A percentile compares a stretch with the other conserved stretches of the same genome.
Conservation (phyloP, 2,888 invertebrate species). For the Synanthedon tipuliformis region DNA sequence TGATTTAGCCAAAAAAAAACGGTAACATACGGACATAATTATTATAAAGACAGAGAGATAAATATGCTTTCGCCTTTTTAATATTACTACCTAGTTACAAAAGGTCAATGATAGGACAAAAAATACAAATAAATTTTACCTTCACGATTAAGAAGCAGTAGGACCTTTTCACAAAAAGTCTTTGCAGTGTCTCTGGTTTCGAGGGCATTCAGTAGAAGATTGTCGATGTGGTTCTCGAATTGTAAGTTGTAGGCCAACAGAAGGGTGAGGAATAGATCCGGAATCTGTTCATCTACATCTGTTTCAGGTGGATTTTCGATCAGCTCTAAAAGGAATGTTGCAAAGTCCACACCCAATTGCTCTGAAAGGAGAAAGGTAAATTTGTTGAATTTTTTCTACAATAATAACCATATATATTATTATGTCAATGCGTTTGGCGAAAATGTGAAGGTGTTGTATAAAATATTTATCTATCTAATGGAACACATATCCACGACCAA, state of each 20-base stretch:
- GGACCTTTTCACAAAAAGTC: conserved; percentile 89
- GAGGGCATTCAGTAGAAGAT: conserved; percentile 78
- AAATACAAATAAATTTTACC: conserved; percentile 58
- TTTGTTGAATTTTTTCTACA: too few species aligned
- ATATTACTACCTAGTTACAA: too few species aligned
- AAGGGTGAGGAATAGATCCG: conserved; percentile 85
- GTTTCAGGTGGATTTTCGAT: conserved; percentile 85
- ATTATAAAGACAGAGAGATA: too few species aligned
- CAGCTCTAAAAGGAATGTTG: conserved; percentile 82
- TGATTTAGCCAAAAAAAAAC: too few species aligned
- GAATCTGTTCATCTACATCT: conserved; percentile 86
- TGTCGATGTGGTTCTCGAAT: conserved; percentile 76
- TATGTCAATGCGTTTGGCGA: too few species aligned
- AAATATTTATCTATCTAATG: too few species aligned
- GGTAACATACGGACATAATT: too few species aligned
- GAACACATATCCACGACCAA: too few species aligned
- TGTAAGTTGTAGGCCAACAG: conserved; percentile 92
- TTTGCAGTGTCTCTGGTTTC: conserved; percentile 80
- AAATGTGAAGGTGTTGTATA: too few species aligned
- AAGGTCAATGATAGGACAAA: neutral
- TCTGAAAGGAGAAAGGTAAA: conserved; percentile 65
- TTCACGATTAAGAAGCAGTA: conserved; percentile 90
- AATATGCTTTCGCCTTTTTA: too few species aligned
- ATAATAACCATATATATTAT: too few species aligned
- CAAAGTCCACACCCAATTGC: conserved; percentile 85